Conservation (phyloP, 2,888 invertebrate genomes). For the Scaptomyza reducta region DNA sequence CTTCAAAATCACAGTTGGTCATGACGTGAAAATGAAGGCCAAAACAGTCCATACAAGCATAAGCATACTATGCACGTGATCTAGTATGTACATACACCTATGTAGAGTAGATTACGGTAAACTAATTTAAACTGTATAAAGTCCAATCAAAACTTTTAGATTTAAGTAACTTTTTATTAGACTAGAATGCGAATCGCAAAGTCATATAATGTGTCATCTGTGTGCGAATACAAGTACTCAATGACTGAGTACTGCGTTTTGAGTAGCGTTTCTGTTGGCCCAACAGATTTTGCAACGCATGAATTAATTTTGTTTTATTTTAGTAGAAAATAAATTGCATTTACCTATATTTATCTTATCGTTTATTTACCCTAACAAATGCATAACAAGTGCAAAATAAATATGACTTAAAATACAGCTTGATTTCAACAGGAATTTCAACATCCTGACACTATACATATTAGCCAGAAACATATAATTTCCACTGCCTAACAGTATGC, state of each 20-base stretch:
- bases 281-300: constrained; percentile 40
- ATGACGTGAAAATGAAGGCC: constrained; percentile 32
- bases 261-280: constrained; percentile 8
- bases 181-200: constrained; percentile 50
- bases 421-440: constrained; percentile 32
- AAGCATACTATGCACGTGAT: constrained; percentile 78
- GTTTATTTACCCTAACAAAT: constrained; percentile 63
- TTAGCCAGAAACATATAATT: constrained; percentile 43
- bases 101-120: constrained; percentile 39
- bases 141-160: constrained; percentile 37
- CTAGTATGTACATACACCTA: constrained; percentile 61
- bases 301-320: constrained; percentile 38
- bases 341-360: constrained; percentile 74
- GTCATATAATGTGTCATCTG: constrained; percentile 74
- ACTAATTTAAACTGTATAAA: constrained; percentile 62
- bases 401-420: constrained; percentile 56
- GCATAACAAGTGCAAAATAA: constrained; percentile 79
- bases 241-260: constrained; percentile 9
- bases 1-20: constrained; percentile 30
- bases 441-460: constrained; percentile 45
- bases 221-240: constrained; percentile 18
- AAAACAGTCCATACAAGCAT: constrained; percentile 74
- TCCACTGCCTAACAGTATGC: constrained; percentile 60
- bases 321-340: constrained; percentile 61
- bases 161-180: constrained; percentile 32